These are phyloP conservation scores for Sebastes wilsoni DNA, from an alignment of 2,797 vertebrate genomes.

Conservation along the genomic window DNA sequence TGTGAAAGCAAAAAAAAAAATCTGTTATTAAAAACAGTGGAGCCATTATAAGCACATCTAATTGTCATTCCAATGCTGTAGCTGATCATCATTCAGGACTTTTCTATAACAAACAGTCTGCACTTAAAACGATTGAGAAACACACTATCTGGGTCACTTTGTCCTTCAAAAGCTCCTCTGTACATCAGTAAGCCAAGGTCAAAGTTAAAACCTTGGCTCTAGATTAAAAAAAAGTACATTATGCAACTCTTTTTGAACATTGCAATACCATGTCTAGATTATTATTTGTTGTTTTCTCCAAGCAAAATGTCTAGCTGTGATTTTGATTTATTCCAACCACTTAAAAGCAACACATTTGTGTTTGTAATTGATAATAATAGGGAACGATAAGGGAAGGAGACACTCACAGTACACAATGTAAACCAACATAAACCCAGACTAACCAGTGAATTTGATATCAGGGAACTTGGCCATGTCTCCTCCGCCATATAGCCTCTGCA, in stretches of 20 bases:
- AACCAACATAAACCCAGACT: neutral
- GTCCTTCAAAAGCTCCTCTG: neutral
- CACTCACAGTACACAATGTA: neutral
- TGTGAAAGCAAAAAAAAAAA: neutral
- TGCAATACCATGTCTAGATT: neutral
- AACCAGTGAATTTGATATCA: constrained; percentile 91
- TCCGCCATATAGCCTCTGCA: constrained; percentile 90
- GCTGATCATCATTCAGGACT: neutral
- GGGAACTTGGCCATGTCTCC: constrained; percentile 92
- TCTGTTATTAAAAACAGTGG: neutral
- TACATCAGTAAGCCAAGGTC: neutral
- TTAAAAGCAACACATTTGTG: neutral
- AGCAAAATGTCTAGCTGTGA: neutral
- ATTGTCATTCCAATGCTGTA: neutral
- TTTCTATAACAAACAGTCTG: neutral
- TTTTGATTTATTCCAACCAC: neutral
- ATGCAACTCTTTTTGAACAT: neutral
- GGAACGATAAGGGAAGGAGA: neutral
- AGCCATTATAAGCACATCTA: neutral
- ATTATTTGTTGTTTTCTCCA: too few relatives aligned
- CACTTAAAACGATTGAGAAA: neutral
- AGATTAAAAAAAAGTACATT: neutral
- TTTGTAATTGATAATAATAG: neutral
- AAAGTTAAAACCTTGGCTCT: neutral
- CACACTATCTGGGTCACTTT: neutral